Conservation (phyloP, 1,140 invertebrate genomes). For the Drosophila mayri region DNA sequence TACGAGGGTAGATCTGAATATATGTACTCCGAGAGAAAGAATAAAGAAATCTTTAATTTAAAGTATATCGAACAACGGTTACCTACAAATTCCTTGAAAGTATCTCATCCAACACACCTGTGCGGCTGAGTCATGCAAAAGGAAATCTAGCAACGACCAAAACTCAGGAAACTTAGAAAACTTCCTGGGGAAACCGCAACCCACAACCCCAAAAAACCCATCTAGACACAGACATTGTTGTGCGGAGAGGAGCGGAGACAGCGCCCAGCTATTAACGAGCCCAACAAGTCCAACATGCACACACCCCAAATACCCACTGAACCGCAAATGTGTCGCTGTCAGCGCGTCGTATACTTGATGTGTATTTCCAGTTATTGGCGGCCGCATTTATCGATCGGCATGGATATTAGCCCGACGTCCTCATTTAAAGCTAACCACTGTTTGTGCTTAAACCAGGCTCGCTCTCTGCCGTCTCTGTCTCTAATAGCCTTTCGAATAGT, state of each 20-base stretch:
- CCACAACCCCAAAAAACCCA: slow-evolving; percentile 27
- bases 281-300: slow-evolving; percentile 30
- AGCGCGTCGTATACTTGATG: slow-evolving; percentile 76
- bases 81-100: neutral
- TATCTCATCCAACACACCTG: neutral
- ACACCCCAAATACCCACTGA: slow-evolving; percentile 70
- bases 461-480: slow-evolving; percentile 27
- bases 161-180: slow-evolving; percentile 2
- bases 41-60: neutral
- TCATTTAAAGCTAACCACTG: slow-evolving; percentile 62
- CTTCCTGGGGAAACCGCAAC: slow-evolving; percentile 20
- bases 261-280: slow-evolving; percentile 33
- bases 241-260: slow-evolving; percentile 21
- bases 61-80: neutral
- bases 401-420: slow-evolving; percentile 77
- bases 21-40: neutral
- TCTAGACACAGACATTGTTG: slow-evolving; percentile 24
- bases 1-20: slow-evolving; percentile 12
- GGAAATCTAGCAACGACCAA: slow-evolving; percentile 6
- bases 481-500: slow-evolving; percentile 58
- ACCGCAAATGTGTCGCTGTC: slow-evolving; percentile 63
- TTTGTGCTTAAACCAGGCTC: slow-evolving; percentile 16
- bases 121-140: slow-evolving; percentile 21
- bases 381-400: slow-evolving; percentile 77
- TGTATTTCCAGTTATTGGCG: slow-evolving; percentile 76